Percentiles rank a stretch among this genome's conserved stretches.
Conservation (phyloP, 2,797 vertebrate species). For the Phalanger gymnotis region DNA sequence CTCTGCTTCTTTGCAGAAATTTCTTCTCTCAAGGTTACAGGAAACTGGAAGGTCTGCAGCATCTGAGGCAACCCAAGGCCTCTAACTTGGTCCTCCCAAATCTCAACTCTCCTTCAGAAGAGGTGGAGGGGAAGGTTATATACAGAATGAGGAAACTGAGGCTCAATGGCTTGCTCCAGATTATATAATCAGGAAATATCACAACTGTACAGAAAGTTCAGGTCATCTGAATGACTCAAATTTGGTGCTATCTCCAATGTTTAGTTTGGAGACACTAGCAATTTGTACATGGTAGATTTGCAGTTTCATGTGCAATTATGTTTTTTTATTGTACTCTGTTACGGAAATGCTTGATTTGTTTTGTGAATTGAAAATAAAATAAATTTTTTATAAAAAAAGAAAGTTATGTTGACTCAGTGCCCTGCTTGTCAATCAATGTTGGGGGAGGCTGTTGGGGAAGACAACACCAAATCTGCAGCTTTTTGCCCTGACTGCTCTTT, state of each 20-base stretch:
- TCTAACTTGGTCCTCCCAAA: not conserved
- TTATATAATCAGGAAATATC: not conserved
- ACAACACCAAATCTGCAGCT: not conserved
- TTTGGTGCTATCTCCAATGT: not conserved
- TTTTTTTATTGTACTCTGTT: not conserved
- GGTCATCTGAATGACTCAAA: not conserved
- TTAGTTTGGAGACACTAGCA: not conserved
- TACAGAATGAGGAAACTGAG: not conserved
- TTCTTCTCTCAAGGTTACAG: not conserved
- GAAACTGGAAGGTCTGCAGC: not conserved
- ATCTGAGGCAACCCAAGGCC: not conserved
- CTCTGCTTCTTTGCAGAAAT: not conserved
- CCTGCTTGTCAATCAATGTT: not conserved
- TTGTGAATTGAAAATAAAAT: too few species aligned
- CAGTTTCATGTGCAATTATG: not conserved
- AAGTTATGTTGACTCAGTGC: not conserved
- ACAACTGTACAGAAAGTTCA: not conserved
- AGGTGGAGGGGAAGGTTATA: not conserved
- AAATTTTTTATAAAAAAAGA: not conserved
- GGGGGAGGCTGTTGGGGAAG: not conserved
- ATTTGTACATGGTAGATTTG: not conserved
- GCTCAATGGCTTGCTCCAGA: not conserved
- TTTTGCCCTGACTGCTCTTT: not conserved
- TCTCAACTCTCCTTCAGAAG: not conserved
- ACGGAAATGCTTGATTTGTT: not conserved